Evolutionary conservation across 1,140 invertebrate species (phyloP).

Genomic region (Macrosteles quadrilineatus): DNA sequence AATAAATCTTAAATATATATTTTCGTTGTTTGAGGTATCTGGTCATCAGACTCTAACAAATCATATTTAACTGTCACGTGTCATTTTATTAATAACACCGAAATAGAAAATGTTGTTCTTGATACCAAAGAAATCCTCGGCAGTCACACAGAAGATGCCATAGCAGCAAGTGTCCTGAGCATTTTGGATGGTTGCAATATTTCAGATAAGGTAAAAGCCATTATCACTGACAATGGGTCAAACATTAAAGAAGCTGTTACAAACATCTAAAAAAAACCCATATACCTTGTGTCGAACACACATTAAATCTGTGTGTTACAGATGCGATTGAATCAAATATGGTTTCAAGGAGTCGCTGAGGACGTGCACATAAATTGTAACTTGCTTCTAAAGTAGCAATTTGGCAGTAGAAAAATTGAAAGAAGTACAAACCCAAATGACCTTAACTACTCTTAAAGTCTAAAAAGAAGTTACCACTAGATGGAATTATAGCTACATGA

Average conservation of each 20-base stretch:
- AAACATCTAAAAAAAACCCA: neutral
- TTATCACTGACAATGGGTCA: neutral
- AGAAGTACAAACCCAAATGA: too few relatives aligned
- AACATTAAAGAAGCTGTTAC: neutral
- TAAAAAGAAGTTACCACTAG: too few relatives aligned
- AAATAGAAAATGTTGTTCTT: slow-evolving; percentile 10
- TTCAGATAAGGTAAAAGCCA: neutral
- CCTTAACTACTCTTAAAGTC: too few relatives aligned
- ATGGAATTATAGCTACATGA: too few relatives aligned
- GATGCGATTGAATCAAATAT: neutral
- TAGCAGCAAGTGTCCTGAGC: neutral
- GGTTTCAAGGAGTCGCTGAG: neutral
- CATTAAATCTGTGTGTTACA: neutral
- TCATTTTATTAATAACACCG: slow-evolving; percentile 7
- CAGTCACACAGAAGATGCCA: neutral
- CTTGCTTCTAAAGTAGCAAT: neutral
- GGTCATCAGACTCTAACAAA: slow-evolving; percentile 15
- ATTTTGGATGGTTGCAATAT: neutral
- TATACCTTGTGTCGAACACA: neutral
- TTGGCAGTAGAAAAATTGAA: too few relatives aligned
- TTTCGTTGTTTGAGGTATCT: too few relatives aligned
- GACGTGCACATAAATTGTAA: neutral
- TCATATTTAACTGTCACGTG: slow-evolving; percentile 11
- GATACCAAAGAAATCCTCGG: neutral
- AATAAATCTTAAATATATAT: too few relatives aligned